A percentile compares a stretch with the other conserved stretches of the same genome.
These are phyloP conservation scores for Cloeon dipterum DNA, from an alignment of 2,888 invertebrate genomes.

Conservation along the genomic window DNA sequence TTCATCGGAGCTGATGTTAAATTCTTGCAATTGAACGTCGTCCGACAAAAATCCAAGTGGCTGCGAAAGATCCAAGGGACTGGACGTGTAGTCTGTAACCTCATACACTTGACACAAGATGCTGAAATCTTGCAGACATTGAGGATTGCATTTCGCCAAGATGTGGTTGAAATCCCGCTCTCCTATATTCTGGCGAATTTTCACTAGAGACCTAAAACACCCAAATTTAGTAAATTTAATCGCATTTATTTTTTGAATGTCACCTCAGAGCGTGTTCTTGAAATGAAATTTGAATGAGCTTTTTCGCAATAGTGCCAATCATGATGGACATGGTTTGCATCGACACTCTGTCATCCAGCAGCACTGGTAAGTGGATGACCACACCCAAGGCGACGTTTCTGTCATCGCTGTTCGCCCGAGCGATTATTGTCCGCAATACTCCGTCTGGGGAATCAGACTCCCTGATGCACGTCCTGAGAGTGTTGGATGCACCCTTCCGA, in stretches of 20 bases:
- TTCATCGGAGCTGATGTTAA: too few species aligned
- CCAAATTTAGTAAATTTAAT: constrained; percentile 12
- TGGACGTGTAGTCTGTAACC: constrained; percentile 9
- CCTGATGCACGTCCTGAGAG: constrained; percentile 44
- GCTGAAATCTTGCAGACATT: constrained; percentile 29
- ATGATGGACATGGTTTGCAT: constrained; percentile 14
- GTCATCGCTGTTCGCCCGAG: constrained; percentile 22
- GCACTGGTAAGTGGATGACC: constrained; percentile 10
- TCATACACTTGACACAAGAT: constrained; percentile 35
- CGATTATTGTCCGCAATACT: constrained; percentile 29
- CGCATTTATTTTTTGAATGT: too few species aligned
- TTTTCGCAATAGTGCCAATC: constrained; percentile 19
- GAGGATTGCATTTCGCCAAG: constrained; percentile 19
- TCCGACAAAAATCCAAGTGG: too few species aligned
- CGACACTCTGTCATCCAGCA: constrained; percentile 10
- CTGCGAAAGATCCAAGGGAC: too few species aligned
- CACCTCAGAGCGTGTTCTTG: constrained; percentile 37
- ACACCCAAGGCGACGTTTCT: constrained; percentile 11
- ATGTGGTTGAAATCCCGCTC: constrained; percentile 35
- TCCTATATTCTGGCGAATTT: constrained; percentile 44
- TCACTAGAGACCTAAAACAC: constrained; percentile 43
- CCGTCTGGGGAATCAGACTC: constrained; percentile 42
- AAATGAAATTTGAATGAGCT: constrained; percentile 21
- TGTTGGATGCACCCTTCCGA: constrained; percentile 54
- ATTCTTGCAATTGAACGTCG: too few species aligned